Conservation (phyloP, 2,797 vertebrate species). For the Tragopan temminckii region DNA sequence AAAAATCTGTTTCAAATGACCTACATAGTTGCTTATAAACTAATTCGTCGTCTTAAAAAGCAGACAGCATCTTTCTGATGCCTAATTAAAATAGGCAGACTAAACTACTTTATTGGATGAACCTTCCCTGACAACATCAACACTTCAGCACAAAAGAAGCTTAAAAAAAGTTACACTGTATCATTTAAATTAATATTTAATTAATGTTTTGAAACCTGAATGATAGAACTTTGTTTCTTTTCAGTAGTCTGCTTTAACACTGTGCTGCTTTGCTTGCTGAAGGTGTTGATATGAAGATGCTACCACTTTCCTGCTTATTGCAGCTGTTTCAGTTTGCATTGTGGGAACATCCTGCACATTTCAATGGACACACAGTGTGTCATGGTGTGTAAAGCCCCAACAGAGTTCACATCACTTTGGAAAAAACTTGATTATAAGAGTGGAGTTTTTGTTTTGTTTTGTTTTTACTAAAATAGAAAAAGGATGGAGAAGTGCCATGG, state of each 20-base stretch:
- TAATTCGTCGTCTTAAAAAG: not conserved
- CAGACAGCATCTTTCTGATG: not conserved
- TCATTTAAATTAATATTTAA: not conserved
- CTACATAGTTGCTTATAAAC: not conserved
- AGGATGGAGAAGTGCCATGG: not conserved
- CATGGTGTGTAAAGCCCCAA: not conserved
- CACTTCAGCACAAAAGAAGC: not conserved
- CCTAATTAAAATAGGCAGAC: not conserved
- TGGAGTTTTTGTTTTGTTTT: not conserved
- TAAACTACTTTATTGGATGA: not conserved
- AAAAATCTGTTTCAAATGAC: not conserved
- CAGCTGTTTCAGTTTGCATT: rapidly evolving
- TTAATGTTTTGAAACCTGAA: not conserved
- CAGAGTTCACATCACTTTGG: not conserved
- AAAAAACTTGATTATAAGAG: not conserved
- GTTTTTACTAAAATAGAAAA: not conserved
- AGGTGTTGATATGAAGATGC: not conserved
- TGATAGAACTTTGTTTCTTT: not conserved
- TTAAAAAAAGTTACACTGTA: not conserved
- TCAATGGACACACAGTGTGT: not conserved
- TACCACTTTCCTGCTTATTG: not conserved
- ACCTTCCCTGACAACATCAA: not conserved
- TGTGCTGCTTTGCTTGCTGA: rapidly evolving
- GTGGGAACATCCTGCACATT: rapidly evolving
- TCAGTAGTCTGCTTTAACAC: not conserved